Conservation (phyloP, 2,888 invertebrate species). For the Chromoteleia sp. region DNA sequence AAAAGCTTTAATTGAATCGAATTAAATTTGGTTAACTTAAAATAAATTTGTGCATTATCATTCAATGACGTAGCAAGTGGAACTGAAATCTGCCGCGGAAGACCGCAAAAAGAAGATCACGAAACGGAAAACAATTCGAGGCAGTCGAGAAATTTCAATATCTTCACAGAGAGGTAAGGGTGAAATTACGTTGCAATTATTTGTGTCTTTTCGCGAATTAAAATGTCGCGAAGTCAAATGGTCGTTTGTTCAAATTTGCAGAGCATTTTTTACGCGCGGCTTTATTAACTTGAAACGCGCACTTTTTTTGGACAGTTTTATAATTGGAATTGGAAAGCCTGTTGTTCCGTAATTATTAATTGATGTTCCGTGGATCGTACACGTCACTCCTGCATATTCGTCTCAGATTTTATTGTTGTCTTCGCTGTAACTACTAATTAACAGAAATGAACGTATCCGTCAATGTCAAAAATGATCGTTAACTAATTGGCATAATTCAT, state of each 20-base stretch:
- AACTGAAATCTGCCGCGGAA: no score
- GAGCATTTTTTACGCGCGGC: background rate
- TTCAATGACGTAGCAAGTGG: no score
- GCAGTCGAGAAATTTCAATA: conserved; percentile 50
- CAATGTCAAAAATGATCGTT: no score
- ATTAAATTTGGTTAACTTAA: no score
- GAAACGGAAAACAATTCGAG: conserved; percentile 37
- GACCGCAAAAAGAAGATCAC: conserved; percentile 5
- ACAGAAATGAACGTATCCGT: no score
- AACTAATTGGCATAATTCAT: no score
- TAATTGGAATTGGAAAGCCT: background rate
- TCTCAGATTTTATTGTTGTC: no score
- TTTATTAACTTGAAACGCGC: background rate
- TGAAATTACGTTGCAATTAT: conserved; percentile 41
- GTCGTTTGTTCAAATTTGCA: conserved; percentile 15
- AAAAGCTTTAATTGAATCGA: no score
- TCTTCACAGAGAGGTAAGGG: conserved; percentile 23
- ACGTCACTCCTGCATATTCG: no score
- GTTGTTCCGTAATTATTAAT: background rate
- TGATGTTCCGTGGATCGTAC: background rate
- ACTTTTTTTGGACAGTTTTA: background rate
- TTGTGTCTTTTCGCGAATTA: conserved; percentile 28
- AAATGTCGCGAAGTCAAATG: conserved; percentile 34
- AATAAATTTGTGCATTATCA: no score
- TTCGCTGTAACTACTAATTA: no score